These are phyloP conservation scores for Lycia hirtaria DNA, from an alignment of 2,888 invertebrate genomes.

Conservation along the genomic window DNA sequence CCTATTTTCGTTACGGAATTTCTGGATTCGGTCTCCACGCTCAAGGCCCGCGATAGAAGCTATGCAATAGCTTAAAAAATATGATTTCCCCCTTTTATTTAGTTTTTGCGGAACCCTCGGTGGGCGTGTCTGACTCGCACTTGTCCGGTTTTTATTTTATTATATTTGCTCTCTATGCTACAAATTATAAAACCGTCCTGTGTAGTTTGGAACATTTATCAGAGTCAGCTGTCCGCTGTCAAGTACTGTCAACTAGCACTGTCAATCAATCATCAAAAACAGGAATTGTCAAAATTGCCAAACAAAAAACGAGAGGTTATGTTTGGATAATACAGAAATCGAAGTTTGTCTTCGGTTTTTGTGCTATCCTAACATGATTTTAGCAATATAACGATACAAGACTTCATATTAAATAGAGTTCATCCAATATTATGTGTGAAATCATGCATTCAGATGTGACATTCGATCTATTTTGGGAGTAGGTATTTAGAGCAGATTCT, in stretches of 20 bases:
- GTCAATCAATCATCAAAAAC: no score
- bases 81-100: no score
- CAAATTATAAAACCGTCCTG: neutral
- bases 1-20: no score
- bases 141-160: no score
- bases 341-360: constrained; percentile 47
- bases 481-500: constrained; percentile 73
- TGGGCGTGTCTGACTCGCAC: no score
- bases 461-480: constrained; percentile 76
- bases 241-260: no score
- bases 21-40: no score
- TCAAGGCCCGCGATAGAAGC: no score
- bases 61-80: no score
- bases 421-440: constrained; percentile 42
- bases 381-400: constrained; percentile 33
- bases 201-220: constrained; percentile 26
- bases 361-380: constrained; percentile 41
- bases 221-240: constrained; percentile 48
- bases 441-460: constrained; percentile 53
- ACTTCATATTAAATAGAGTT: constrained; percentile 35
- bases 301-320: constrained; percentile 61
- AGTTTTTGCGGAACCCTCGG: no score
- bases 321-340: constrained; percentile 62
- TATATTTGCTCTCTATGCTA: no score
- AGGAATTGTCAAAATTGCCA: constrained; percentile 43